Evolutionary conservation across 2,113 vertebrate species (phyloP).

Genomic region (Pachycephala philippinensis): DNA sequence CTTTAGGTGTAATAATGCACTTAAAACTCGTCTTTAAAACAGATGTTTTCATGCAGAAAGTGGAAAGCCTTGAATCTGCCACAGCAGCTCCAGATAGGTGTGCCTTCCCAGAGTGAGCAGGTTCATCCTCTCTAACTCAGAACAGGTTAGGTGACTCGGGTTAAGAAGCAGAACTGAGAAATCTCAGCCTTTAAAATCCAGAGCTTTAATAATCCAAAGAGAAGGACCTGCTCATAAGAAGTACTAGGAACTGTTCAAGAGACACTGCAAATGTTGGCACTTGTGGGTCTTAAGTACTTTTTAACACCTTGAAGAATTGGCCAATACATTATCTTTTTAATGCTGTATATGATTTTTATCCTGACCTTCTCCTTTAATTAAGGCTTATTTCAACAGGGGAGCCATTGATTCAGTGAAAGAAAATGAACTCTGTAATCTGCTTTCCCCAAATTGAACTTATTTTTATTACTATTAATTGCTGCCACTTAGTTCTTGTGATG

Average conservation of each 20-base stretch:
- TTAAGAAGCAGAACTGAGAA: background rate
- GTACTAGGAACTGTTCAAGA: background rate
- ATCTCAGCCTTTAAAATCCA: background rate
- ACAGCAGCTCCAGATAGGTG: background rate
- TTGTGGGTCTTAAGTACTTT: conserved; percentile 38
- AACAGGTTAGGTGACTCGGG: background rate
- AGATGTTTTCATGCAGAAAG: background rate
- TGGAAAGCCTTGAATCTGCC: background rate
- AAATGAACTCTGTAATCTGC: conserved; percentile 68
- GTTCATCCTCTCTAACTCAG: background rate
- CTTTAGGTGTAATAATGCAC: background rate
- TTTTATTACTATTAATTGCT: conserved; percentile 71
- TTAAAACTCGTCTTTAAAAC: background rate
- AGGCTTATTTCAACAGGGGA: conserved; percentile 58
- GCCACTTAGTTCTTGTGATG: conserved; percentile 57
- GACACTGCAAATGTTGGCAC: background rate
- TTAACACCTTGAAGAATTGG: conserved; percentile 53
- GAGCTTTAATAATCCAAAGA: background rate
- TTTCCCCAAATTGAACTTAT: conserved; percentile 65
- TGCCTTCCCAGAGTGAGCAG: background rate
- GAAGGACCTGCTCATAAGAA: background rate
- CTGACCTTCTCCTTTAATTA: conserved; percentile 66
- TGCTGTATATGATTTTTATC: conserved; percentile 61
- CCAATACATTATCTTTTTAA: conserved; percentile 54
- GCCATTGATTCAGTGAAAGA: conserved; percentile 55